phyloP scores from a whole-genome alignment of 2,113 vertebrate species.

The Pygoscelis antarcticus region DNA sequence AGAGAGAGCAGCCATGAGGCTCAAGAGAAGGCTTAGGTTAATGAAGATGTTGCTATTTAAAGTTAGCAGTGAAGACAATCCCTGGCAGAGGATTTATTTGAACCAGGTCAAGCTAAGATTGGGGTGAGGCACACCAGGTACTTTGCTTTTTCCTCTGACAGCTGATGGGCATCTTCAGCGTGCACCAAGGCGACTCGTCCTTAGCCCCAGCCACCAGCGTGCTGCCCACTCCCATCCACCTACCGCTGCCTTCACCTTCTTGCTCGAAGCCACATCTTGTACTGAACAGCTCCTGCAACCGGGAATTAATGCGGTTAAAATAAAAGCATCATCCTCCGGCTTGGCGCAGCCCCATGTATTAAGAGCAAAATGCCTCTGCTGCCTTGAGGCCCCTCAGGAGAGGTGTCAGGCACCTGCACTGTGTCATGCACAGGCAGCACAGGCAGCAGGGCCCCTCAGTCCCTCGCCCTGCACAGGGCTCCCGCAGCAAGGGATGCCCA shows the following conservation, averaged over 20 bases:
- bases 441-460: neutral
- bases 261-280: neutral
- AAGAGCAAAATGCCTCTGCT: neutral
- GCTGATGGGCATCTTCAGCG: neutral
- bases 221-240: neutral
- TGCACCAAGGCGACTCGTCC: neutral
- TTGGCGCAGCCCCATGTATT: fast-evolving
- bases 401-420: neutral
- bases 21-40: conserved; percentile 13
- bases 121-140: neutral
- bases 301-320: neutral
- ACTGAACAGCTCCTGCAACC: neutral
- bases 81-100: conserved; percentile 10
- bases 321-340: neutral
- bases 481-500: neutral
- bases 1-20: neutral
- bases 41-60: conserved; percentile 47
- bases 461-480: fast-evolving
- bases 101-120: conserved; percentile 24
- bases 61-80: neutral
- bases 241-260: fast-evolving
- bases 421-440: neutral
- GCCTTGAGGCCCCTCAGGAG: neutral
- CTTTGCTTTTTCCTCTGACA: neutral
- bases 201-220: fast-evolving